These are phyloP conservation scores for Brenthis daphne DNA, from an alignment of 2,888 invertebrate genomes.

Conservation along the genomic window DNA sequence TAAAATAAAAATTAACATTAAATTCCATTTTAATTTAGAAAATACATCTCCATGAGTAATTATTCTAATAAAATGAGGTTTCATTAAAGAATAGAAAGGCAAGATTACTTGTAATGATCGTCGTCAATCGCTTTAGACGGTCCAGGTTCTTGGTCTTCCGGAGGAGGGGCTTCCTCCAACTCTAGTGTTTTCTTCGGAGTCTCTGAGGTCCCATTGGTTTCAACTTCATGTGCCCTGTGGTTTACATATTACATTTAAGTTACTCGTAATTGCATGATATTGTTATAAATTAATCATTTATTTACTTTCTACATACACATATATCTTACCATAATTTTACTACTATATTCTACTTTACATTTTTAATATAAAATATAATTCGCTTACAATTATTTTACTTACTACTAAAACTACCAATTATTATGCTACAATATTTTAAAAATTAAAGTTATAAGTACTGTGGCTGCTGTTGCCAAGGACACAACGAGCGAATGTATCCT, in stretches of 20 bases:
- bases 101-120: constrained; percentile 64
- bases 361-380: too few species aligned
- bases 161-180: constrained; percentile 44
- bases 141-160: constrained; percentile 54
- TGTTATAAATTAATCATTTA: too few species aligned
- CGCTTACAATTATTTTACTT: neutral
- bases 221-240: constrained; percentile 18
- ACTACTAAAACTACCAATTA: neutral
- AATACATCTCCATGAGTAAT: neutral
- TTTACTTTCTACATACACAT: too few species aligned
- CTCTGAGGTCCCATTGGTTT: constrained; percentile 10
- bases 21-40: too few species aligned
- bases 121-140: constrained; percentile 63
- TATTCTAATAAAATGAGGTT: neutral
- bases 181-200: constrained; percentile 11
- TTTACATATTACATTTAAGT: neutral
- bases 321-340: too few species aligned
- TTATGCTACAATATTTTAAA: neutral
- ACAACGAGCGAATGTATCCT: constrained; percentile 7
- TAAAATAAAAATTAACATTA: too few species aligned
- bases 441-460: constrained; percentile 4
- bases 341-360: too few species aligned
- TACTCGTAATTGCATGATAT: neutral
- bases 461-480: neutral
- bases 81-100: too few species aligned